A percentile compares a stretch with the other conserved stretches of the same genome.
Evolutionary conservation across 2,113 vertebrate genomes (phyloP).

Genomic region (Pitta sordida): DNA sequence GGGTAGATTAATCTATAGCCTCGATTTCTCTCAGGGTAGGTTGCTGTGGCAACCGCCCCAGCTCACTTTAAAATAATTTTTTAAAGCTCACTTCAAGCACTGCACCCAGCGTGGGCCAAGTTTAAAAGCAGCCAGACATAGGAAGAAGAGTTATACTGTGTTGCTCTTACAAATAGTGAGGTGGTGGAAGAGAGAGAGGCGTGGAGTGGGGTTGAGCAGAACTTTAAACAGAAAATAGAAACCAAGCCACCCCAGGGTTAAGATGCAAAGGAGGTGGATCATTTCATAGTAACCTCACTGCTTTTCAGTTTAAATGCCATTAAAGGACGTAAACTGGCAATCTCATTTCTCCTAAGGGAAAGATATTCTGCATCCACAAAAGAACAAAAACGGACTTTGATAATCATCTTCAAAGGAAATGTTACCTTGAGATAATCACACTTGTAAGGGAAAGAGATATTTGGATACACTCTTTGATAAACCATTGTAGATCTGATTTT

Average conservation of each 20-base stretch:
- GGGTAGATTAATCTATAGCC: constrained; percentile 81
- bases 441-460: constrained; percentile 9
- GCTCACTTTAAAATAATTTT: constrained; percentile 80
- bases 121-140: constrained; percentile 81
- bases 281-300: constrained; percentile 29
- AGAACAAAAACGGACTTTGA: constrained; percentile 30
- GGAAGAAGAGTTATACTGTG: constrained; percentile 66
- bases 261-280: constrained; percentile 22
- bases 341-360: constrained; percentile 34
- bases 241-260: constrained; percentile 46
- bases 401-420: constrained; percentile 38
- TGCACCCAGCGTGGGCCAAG: constrained; percentile 78
- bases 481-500: constrained; percentile 27
- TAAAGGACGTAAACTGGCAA: constrained; percentile 30
- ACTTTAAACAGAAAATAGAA: constrained; percentile 61
- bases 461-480: constrained; percentile 9
- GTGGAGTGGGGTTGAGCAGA: constrained; percentile 26
- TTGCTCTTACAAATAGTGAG: constrained; percentile 67
- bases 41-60: constrained; percentile 82
- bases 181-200: constrained; percentile 38
- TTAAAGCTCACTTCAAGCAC: constrained; percentile 79
- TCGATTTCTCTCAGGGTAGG: constrained; percentile 78
- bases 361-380: constrained; percentile 14
- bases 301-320: constrained; percentile 41
- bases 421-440: constrained; percentile 23